Evolutionary conservation across 2,888 invertebrate species (phyloP).

Genomic region (Entomobrya multifasciata): DNA sequence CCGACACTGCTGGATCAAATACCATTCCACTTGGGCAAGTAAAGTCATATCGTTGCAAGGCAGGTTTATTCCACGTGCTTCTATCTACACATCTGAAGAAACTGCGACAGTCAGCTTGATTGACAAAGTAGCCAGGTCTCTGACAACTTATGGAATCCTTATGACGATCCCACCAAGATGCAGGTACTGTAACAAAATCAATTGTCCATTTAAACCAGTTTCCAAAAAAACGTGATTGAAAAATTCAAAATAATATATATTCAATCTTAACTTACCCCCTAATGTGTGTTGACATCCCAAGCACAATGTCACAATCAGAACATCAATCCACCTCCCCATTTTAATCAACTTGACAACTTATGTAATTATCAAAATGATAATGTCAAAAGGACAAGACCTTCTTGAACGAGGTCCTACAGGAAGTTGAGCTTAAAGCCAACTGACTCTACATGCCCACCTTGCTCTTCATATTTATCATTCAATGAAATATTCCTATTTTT

Average conservation of each 20-base stretch:
- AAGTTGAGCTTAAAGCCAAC: constrained; percentile 36
- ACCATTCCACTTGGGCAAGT: constrained; percentile 68
- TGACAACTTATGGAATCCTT: constrained; percentile 1
- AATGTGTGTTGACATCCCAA: no score
- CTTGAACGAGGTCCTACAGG: constrained; percentile 45
- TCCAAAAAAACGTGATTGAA: no score
- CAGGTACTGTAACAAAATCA: no score
- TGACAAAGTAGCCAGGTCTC: constrained; percentile 58
- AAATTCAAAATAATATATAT: no score
- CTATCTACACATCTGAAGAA: constrained; percentile 67
- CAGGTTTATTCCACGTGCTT: constrained; percentile 54
- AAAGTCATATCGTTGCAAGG: constrained; percentile 56
- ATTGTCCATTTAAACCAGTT: no score
- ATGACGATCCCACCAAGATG: constrained; percentile 61
- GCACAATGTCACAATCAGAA: no score
- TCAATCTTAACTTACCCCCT: no score
- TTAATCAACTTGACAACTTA: no score
- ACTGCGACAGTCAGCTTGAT: constrained; percentile 51
- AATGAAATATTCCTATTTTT: constrained; percentile 7
- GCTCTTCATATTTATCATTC: constrained; percentile 19
- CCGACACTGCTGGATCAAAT: constrained; percentile 51
- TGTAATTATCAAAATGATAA: no score
- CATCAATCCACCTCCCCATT: no score
- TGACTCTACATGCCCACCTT: not conserved
- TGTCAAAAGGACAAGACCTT: no score